Evolutionary conservation across 1,140 invertebrate species (phyloP), one percentile per base, ranked within the genome.

Genomic region (Caenorhabditis tropicalis): DNA sequence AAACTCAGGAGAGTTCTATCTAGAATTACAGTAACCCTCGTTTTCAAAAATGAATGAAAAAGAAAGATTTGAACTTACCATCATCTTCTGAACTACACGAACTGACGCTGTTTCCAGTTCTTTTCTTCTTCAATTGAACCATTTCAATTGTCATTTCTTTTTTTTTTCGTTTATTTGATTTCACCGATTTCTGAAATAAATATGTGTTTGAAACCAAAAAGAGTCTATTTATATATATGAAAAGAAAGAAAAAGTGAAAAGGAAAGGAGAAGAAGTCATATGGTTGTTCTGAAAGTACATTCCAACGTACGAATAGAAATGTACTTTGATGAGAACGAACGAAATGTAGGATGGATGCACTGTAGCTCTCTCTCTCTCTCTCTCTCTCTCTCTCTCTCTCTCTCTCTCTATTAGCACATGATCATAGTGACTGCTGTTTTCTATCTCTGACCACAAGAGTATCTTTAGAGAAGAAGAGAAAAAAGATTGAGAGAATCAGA

Each of bases 241-340:
- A 24, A 19, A 36, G 5, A 33, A 33, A 36, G 4, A 65, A 33
- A 33, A 19, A 65, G 58, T 16, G 31, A 36, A 19, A 65, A 65
- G 15, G 6, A 65, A 65, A 65, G 31, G 36, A 36, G 6, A 9
- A 19, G 36, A 16, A 65, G 31, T 65, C 29, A 65, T 10, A 6
- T 7, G 31, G 29, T 65, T 65, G 58, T 65, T 33, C 58, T 65
- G 31, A 65, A 65, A 65, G 58, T 36, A n/a, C 58, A 65, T 33
- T 21, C 53, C 24, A 56, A 56, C 10, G 15, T 56, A 51, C 49
- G n/a, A 21, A 21, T 12, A 24, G 53, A 56, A 12, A 12, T 56
- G 58, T 65, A 65, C 58, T 65, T 65, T 65, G 58, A 65, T 65
- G 58, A 36, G 36, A 36, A 31, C 7, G 58, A 24, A 21, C 33